Evolutionary conservation across 2,888 invertebrate genomes (phyloP), one percentile per base, ranked within the genome.

Genomic region (Torymus texanus): DNA sequence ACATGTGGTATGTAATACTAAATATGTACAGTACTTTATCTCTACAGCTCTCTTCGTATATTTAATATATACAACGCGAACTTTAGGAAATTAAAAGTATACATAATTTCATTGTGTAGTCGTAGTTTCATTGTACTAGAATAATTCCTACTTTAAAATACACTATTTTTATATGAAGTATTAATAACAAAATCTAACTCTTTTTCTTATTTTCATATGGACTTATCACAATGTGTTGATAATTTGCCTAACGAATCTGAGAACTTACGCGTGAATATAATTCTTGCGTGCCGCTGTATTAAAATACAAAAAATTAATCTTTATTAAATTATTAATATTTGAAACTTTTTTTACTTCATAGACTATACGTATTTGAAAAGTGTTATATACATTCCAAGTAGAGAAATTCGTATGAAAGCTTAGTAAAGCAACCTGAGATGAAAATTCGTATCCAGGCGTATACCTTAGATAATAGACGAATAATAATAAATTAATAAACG

Each of bases 131-230:
- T 29, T 5, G 3, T 2, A 29, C 24, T 24, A 24, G 3, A 24
- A 24, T n/a, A 24, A 24, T 24, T 24, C 2, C 2, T 2, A 24
- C 2, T 24, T 24, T 24, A 24, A 24, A 24, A 24, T n/a, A n/a
- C n/a, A n/a, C n/a, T n/a, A n/a, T n/a, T 24, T 24, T 24, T 24
- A 24, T 3, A 29, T 29, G 5, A 29, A 29, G 29, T 29, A 29
- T 3, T 29, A 4, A 4, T 29, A 29, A 29, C 0, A 29, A 29
- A 21, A 21, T 21, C 13, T 68, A 24, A 29, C 2, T 56, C 10
- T n/a, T 68, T 14, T 16, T 56, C 56, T 51, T 68, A 68, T 56
- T 68, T 68, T 56, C 24, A 68, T 41, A 16, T 24, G 8, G 21
- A 66, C 1, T 68, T 56, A 16, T 68, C 16, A 29, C 56, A 29